Conservation (phyloP, 2,113 vertebrate species). For the Aegotheles bennettii region DNA sequence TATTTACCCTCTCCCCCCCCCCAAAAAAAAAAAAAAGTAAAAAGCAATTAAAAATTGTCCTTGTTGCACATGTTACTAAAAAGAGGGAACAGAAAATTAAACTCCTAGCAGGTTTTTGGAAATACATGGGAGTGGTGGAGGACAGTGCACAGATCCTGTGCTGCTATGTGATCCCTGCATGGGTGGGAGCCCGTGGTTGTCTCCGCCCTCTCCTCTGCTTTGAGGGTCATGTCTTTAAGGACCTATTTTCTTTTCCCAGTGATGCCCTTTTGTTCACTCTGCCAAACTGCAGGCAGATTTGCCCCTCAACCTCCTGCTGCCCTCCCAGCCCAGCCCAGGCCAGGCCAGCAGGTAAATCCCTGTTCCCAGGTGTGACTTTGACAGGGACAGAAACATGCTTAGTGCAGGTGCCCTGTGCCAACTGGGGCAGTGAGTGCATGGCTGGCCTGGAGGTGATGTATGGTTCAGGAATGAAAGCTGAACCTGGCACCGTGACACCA, state of each 20-base stretch:
- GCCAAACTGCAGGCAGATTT: background rate
- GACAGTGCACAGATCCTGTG: background rate
- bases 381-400: background rate
- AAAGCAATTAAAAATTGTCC: background rate
- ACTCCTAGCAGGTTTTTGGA: background rate
- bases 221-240: background rate
- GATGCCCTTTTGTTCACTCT: rapidly evolving
- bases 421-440: rapidly evolving
- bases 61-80: background rate
- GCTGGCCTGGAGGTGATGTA: rapidly evolving
- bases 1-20: background rate
- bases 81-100: background rate
- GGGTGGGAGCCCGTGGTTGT: rapidly evolving
- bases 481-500: background rate
- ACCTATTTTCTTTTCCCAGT: background rate
- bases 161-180: background rate
- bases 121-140: background rate
- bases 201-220: background rate
- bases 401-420: background rate
- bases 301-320: background rate
- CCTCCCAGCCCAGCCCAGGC: background rate
- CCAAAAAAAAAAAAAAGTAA: background rate
- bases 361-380: background rate
- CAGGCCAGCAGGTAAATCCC: background rate
- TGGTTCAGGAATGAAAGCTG: background rate